Base-by-base conservation (phyloP, 92 coral and sea anemone genomes). In the Zoanthus sociatus region DNA sequence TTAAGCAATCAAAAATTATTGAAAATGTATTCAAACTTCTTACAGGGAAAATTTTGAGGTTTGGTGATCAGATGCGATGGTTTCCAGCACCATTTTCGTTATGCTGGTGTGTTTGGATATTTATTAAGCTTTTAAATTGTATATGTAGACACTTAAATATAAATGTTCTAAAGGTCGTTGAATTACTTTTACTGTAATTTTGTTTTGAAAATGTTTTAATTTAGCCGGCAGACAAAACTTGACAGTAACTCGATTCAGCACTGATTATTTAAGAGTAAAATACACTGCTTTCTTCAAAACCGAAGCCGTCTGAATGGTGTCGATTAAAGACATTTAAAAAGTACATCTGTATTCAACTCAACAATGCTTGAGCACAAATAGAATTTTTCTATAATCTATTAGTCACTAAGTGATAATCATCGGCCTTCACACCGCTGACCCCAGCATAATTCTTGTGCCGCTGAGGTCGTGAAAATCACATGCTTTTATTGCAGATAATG, bases 1-100 rank as follows among this genome's bases (percentile, higher is more conserved):
- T 13, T 44, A 64, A 66, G 85, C 74, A 45, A 64, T 66, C 73
- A 81, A 64, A 81, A 45, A 81, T 74, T 21, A 81, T 66, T 64
- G 26, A 67, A 45, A 64, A 64, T 81, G 74, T 50, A 64, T 44
- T 9, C 46, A 44, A 81, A 30, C 74, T 13, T 33, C 73, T 33
- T 6, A 64, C 14, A 46, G 21, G 60, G n/a, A 30, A 21, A 45
- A 16, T 67, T 13, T 81, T 46, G 85, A 47, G 85, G 85, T 81
- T 13, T 46, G 1, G 85, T 37, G 85, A 70, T 45, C 33, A 81
- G 61, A 63, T 81, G 46, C 47, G 31, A 81, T 3, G 9, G 6
- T 13, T 50, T 53, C 18, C 13, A 45, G n/a, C 33, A 11, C 4
- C 45, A 26, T 33, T 32, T 69, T 44, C 7, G 9, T 69, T 8